Evolutionary conservation across 2,797 vertebrate genomes (phyloP), one percentile per base, ranked within the genome.

Genomic region (Columba guinea): DNA sequence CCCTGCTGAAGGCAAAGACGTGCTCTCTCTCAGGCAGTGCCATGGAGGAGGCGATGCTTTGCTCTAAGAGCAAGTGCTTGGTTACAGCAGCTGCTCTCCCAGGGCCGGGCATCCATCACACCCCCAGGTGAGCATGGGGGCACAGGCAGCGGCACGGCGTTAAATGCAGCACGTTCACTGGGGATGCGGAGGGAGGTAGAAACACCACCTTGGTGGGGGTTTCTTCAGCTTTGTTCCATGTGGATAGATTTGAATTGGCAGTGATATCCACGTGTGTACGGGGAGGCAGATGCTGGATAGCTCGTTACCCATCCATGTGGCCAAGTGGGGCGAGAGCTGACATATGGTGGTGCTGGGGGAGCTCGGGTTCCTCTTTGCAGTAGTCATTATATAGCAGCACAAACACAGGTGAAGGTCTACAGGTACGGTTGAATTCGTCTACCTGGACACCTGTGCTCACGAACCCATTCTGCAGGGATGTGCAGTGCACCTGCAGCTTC

Each of bases 131-230:
- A 27, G 63, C 13, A 3, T 5, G 22, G 53, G 63, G 56, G 67
- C 35, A 24, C 7, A 7, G 46, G 37, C 53, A 63, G 84, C 0
- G 0, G n/a, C 35, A 32, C 0, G 0, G 17, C 21, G 8, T 18
- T 34, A 16, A 41, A 35, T 3, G 44, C 28, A 13, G 55, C 26
- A 20, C 30, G 6, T 34, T 59, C 9, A 6, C 63, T 28, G n/a
- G 48, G 53, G 39, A 15, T 8, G 12, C 18, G 46, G 18, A 46
- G 32, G 2, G 1, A 49, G 70, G 7, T 15, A 26, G 32, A 7
- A 35, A 17, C 32, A 35, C 32, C 26, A 44, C 37, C 56, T 13
- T 0, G 2, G 32, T 12, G n/a, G 23, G 28, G 5, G 4, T 9
- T 68, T 51, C 23, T 67, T 70, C 5, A 3, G 41, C 32, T 64